These are phyloP conservation scores for Troides oblongomaculatus DNA, from an alignment of 2,888 invertebrate species.

Conservation along the genomic window DNA sequence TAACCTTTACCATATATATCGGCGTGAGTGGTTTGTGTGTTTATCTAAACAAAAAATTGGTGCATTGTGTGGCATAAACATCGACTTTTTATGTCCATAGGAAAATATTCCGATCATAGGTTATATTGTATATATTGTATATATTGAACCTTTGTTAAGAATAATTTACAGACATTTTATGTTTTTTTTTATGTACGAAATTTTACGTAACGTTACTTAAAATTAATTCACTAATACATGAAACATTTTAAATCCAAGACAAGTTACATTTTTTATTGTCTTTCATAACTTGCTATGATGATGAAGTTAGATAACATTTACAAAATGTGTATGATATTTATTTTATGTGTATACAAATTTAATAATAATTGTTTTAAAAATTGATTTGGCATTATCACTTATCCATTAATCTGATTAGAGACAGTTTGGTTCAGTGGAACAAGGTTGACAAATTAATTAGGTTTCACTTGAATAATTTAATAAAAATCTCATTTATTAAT, in stretches of 20 bases:
- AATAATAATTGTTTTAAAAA: neutral
- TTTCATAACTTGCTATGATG: neutral
- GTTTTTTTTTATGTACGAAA: neutral
- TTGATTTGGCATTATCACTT: neutral
- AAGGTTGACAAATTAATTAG: neutral
- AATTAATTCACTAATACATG: too few relatives aligned
- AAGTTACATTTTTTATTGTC: neutral
- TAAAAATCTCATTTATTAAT: neutral
- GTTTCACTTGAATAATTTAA: neutral
- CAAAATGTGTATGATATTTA: too few relatives aligned
- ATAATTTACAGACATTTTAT: conserved; percentile 4
- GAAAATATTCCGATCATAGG: conserved; percentile 5
- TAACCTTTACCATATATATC: conserved; percentile 15
- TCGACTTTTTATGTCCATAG: conserved; percentile 6
- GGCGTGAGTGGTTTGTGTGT: neutral
- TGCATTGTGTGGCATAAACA: conserved; percentile 13
- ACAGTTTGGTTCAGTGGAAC: neutral
- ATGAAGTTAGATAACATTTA: too few relatives aligned
- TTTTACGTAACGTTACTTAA: too few relatives aligned
- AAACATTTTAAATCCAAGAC: too few relatives aligned
- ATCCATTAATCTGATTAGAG: neutral
- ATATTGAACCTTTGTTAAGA: conserved; percentile 11
- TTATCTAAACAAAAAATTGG: conserved; percentile 1
- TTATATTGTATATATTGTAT: too few relatives aligned
- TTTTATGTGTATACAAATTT: too few relatives aligned